Conservation (phyloP, 2,797 vertebrate species). For the Moxostoma hubbsi region DNA sequence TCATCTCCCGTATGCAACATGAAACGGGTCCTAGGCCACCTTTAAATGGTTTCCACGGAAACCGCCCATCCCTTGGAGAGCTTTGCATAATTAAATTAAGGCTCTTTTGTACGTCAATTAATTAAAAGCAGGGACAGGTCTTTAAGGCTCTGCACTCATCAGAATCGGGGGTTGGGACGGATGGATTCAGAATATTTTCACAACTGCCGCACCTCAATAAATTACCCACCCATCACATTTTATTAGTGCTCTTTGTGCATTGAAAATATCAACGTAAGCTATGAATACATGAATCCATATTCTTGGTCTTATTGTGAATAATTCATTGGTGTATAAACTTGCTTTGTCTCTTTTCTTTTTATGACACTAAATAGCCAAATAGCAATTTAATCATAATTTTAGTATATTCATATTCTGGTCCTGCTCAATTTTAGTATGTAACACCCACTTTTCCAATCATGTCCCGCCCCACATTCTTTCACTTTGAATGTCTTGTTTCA, state of each 20-base stretch:
- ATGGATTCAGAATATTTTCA: slow-evolving; percentile 57
- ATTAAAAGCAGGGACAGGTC: slow-evolving; percentile 77
- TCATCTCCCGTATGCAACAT: slow-evolving; percentile 45
- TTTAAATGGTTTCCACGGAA: slow-evolving; percentile 83
- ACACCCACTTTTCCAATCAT: no score
- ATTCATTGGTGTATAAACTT: no score
- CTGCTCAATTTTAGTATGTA: no score
- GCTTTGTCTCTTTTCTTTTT: no score
- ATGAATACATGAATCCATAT: slow-evolving; percentile 24
- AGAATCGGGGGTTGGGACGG: slow-evolving; percentile 28
- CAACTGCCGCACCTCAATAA: slow-evolving; percentile 47
- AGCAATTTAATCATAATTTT: no score
- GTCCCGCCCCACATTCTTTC: no score
- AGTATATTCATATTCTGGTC: no score
- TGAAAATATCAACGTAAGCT: slow-evolving; percentile 52
- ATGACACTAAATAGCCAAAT: no score
- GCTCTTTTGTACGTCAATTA: slow-evolving; percentile 85
- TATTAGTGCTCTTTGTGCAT: slow-evolving; percentile 29
- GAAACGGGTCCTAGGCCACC: slow-evolving; percentile 68
- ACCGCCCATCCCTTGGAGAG: slow-evolving; percentile 79
- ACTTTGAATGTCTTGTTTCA: no score
- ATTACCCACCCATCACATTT: slow-evolving; percentile 52
- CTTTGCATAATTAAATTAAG: slow-evolving; percentile 85
- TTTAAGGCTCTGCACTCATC: slow-evolving; percentile 59
- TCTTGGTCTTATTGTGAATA: no score